These are phyloP conservation scores for Chelonoidis abingdonii DNA, from an alignment of 2,113 vertebrate genomes.

Conservation along the genomic window DNA sequence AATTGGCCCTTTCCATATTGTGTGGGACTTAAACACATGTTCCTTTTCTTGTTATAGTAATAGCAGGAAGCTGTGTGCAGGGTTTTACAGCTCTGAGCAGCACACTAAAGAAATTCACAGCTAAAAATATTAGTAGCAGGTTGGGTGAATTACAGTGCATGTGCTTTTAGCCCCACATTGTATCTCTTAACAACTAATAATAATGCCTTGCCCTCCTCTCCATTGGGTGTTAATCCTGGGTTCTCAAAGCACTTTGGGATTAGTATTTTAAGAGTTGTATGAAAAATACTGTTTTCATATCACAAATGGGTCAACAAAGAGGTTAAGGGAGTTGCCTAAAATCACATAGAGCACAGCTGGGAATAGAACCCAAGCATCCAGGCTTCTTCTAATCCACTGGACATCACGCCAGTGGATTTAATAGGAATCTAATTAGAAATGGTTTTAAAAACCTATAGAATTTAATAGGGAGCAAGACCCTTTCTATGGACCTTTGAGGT, in stretches of 20 bases:
- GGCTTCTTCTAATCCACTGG: neutral
- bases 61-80: constrained; percentile 27
- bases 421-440: neutral
- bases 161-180: rapidly evolving
- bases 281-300: rapidly evolving
- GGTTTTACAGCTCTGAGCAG: neutral
- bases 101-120: neutral
- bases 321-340: neutral
- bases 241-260: neutral
- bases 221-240: neutral
- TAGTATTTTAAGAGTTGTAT: rapidly evolving
- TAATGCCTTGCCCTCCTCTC: neutral
- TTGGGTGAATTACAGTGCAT: neutral
- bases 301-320: neutral
- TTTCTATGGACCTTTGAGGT: neutral
- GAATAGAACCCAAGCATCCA: neutral
- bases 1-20: constrained; percentile 49
- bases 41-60: constrained; percentile 28
- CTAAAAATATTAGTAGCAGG: neutral
- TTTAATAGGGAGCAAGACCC: neutral
- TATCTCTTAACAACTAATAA: neutral
- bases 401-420: neutral
- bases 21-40: constrained; percentile 35
- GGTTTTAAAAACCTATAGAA: neutral
- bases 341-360: neutral